Conservation (phyloP, 2,888 invertebrate genomes). For the Lissocephala sabroskyi region DNA sequence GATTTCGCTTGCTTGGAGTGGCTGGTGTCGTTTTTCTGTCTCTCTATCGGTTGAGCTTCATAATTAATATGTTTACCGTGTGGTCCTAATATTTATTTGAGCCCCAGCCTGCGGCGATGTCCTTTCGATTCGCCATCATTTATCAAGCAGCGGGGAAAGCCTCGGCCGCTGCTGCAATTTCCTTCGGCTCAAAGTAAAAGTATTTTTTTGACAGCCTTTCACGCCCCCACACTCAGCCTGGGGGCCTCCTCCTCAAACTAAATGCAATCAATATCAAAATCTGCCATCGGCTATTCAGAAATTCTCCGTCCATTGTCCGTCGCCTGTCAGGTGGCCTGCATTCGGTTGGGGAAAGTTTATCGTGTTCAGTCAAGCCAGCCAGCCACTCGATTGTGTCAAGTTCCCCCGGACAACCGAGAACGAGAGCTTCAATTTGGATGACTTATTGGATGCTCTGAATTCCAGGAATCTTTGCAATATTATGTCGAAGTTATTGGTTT, state of each 20-base stretch:
- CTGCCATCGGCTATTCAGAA: constrained; percentile 14
- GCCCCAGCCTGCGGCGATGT: too few relatives aligned
- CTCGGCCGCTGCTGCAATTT: too few relatives aligned
- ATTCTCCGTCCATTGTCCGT: neutral
- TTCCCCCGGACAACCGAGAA: too few relatives aligned
- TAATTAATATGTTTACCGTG: constrained; percentile 50
- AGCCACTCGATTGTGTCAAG: neutral
- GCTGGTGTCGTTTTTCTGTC: neutral
- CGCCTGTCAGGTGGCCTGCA: too few relatives aligned
- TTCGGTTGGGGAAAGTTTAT: too few relatives aligned
- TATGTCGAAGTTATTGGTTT: too few relatives aligned
- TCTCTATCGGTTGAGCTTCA: neutral
- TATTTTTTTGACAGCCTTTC: constrained; percentile 22
- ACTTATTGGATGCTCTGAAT: too few relatives aligned
- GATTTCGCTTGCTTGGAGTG: constrained; percentile 17
- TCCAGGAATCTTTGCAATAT: too few relatives aligned
- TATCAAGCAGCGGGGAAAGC: neutral
- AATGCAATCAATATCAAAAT: constrained; percentile 39
- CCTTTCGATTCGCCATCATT: constrained; percentile 1
- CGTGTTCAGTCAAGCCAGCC: neutral
- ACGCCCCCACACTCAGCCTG: constrained; percentile 10
- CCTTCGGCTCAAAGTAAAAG: neutral
- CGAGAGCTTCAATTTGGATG: too few relatives aligned
- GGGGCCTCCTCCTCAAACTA: neutral
- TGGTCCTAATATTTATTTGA: constrained; percentile 19